Conservation (phyloP, 1,140 invertebrate genomes). For the Drosophila burlai region DNA sequence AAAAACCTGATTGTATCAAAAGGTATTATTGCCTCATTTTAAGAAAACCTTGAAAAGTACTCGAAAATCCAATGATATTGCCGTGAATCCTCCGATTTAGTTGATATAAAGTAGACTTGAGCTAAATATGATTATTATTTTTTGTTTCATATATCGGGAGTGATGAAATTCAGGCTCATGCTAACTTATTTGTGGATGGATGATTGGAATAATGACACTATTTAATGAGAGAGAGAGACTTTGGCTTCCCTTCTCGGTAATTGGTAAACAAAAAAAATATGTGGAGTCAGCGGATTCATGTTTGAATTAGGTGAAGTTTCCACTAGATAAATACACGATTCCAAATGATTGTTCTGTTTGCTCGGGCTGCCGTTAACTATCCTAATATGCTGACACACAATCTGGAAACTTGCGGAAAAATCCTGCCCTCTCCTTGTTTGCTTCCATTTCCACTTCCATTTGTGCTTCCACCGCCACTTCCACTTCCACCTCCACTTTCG, state of each 20-base stretch:
- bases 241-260: conserved; percentile 12
- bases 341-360: conserved; percentile 44
- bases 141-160: conserved; percentile 11
- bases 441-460: conserved; percentile 23
- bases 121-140: conserved; percentile 24
- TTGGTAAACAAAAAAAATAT: conserved; percentile 30
- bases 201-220: conserved; percentile 35
- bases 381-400: conserved; percentile 76
- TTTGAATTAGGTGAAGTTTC: conserved; percentile 22
- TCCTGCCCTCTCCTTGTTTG: conserved; percentile 65
- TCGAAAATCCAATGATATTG: neutral
- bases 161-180: conserved; percentile 62
- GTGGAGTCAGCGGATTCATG: conserved; percentile 28
- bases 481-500: conserved; percentile 6
- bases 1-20: neutral
- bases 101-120: conserved; percentile 28
- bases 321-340: conserved; percentile 28
- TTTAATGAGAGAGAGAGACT: neutral
- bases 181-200: conserved; percentile 54
- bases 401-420: conserved; percentile 67
- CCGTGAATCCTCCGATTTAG: neutral
- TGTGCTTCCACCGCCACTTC: conserved; percentile 6
- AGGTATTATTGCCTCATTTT: neutral
- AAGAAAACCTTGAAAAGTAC: neutral
- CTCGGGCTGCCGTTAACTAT: conserved; percentile 43